A percentile compares a stretch with the other conserved stretches of the same genome.
Conservation (phyloP, 2,797 vertebrate species). For the Gorsachius magnificus region DNA sequence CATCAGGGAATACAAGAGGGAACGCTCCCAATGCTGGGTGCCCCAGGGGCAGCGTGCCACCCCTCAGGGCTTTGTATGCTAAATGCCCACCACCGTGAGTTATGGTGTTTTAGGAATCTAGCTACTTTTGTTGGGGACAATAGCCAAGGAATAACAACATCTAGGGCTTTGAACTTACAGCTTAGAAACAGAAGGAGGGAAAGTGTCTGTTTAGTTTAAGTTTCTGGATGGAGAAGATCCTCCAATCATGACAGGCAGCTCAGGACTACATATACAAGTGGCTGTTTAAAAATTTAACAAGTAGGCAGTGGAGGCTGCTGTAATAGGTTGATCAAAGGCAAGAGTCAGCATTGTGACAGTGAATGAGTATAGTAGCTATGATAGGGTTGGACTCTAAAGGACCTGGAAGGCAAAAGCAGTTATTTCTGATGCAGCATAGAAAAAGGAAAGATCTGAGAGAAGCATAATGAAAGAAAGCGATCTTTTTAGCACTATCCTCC, state of each 20-base stretch:
- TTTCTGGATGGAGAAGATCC: constrained; percentile 1
- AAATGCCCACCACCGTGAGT: background rate
- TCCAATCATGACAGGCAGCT: constrained; percentile 45
- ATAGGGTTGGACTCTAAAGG: constrained; percentile 31
- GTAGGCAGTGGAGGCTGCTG: constrained; percentile 20
- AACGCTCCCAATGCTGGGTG: rapidly evolving
- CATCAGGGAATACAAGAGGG: background rate
- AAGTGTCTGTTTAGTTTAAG: constrained; percentile 20
- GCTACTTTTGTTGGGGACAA: background rate
- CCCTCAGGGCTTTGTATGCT: background rate
- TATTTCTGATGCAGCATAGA: constrained; percentile 36
- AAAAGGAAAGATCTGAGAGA: background rate
- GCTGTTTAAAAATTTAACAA: constrained; percentile 64
- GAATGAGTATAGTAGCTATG: constrained; percentile 16
- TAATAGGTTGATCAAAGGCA: constrained; percentile 57
- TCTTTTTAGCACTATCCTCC: constrained; percentile 16
- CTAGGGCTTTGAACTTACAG: constrained; percentile 18
- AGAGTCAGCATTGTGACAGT: constrained; percentile 33
- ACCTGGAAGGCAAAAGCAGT: constrained; percentile 22
- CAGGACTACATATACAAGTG: constrained; percentile 45
- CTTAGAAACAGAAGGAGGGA: background rate
- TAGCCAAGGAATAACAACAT: background rate
- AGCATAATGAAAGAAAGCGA: constrained; percentile 23
- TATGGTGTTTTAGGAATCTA: background rate
- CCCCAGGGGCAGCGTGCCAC: background rate